Conservation (phyloP, 2,113 vertebrate genomes). For the Craseonycteris thonglongyai region DNA sequence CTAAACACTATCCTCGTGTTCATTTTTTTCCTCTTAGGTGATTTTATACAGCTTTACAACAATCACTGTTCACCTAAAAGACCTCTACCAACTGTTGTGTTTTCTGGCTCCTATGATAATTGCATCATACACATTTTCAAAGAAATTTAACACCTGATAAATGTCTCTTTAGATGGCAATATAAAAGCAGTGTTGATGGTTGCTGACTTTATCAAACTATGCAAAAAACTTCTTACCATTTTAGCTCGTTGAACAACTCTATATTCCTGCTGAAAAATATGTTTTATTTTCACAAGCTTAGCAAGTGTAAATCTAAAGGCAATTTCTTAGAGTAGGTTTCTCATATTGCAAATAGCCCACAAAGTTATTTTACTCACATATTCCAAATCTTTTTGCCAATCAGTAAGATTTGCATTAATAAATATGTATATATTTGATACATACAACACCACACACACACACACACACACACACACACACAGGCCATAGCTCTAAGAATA, state of each 20-base stretch:
- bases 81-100: background rate
- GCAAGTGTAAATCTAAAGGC: background rate
- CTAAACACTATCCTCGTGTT: background rate
- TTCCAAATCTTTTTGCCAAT: background rate
- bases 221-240: background rate
- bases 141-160: constrained; percentile 14
- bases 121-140: background rate
- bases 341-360: background rate
- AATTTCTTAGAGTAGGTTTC: background rate
- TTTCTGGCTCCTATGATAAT: background rate
- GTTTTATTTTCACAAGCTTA: background rate
- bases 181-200: background rate
- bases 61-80: background rate
- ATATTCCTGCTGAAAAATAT: background rate
- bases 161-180: background rate
- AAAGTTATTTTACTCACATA: background rate
- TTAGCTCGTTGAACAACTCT: background rate
- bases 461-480: background rate
- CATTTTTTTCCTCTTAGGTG: background rate
- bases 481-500: background rate
- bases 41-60: background rate
- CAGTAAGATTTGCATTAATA: background rate
- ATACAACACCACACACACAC: background rate
- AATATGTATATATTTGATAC: background rate
- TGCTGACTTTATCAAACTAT: background rate